These are phyloP conservation scores for Cryptomyrus ogoouensis DNA, from an alignment of 2,113 vertebrate genomes.

Conservation along the genomic window DNA sequence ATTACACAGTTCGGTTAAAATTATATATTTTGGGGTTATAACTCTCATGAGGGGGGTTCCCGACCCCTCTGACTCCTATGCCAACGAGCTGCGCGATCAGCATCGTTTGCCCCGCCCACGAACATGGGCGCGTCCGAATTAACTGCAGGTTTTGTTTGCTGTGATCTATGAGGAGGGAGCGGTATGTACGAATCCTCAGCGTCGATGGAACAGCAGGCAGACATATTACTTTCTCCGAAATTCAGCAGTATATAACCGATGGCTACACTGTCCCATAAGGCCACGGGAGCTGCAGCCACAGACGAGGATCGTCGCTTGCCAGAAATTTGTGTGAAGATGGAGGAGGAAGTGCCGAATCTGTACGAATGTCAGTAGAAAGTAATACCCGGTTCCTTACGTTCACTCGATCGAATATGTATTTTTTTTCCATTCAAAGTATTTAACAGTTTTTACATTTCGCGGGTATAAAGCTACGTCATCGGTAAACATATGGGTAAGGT, in stretches of 20 bases:
- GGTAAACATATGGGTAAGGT: neutral
- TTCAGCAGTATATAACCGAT: neutral
- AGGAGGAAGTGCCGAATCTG: neutral
- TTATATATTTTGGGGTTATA: neutral
- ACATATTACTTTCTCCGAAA: neutral
- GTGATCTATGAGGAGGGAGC: too few species aligned
- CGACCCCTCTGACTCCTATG: neutral
- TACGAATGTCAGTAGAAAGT: neutral
- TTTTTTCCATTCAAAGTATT: neutral
- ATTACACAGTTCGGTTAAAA: neutral
- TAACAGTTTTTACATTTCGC: neutral
- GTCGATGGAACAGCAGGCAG: neutral
- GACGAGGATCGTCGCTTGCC: neutral
- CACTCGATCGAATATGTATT: neutral
- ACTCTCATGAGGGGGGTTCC: neutral
- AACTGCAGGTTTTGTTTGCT: too few species aligned
- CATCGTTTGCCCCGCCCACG: neutral
- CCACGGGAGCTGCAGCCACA: neutral
- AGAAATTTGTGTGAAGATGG: neutral
- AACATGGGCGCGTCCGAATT: neutral
- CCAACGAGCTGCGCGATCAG: neutral
- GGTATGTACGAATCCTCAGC: too few species aligned
- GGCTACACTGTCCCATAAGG: neutral
- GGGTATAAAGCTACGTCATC: neutral
- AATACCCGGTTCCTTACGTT: neutral